Evolutionary conservation across 1,140 invertebrate genomes (phyloP).

Genomic region (Psix sp.): DNA sequence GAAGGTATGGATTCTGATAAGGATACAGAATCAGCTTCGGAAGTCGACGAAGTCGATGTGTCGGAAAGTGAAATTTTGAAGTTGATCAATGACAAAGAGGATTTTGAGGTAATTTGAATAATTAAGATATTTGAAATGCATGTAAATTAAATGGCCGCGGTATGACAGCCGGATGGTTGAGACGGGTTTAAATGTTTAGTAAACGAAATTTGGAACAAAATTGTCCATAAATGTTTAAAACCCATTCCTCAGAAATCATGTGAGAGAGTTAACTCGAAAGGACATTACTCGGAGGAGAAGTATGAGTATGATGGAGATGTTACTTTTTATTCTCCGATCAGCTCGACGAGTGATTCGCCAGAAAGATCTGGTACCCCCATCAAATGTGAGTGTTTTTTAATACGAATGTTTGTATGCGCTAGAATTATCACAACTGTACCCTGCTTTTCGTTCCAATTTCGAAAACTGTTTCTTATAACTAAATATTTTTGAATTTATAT

Average conservation of each 20-base stretch:
- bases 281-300: constrained; percentile 59
- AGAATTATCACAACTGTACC: background rate
- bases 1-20: too few species aligned
- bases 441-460: too few species aligned
- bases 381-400: constrained; percentile 64
- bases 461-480: too few species aligned
- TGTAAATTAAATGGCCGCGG: too few species aligned
- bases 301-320: constrained; percentile 62
- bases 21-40: too few species aligned
- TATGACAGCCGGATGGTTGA: too few species aligned
- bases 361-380: constrained; percentile 51
- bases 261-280: constrained; percentile 36
- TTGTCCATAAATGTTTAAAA: constrained; percentile 29
- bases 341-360: constrained; percentile 67
- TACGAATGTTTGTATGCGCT: constrained; percentile 24
- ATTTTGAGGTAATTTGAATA: too few species aligned
- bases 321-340: constrained; percentile 68
- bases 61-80: too few species aligned
- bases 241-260: constrained; percentile 45
- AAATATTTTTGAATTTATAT: too few species aligned
- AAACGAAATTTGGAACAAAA: background rate
- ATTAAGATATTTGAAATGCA: too few species aligned
- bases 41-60: too few species aligned
- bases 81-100: too few species aligned
- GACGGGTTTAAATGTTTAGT: background rate